These are phyloP conservation scores for Branchipolynoe longqiensis DNA, from an alignment of 2,888 invertebrate species.

Conservation along the genomic window DNA sequence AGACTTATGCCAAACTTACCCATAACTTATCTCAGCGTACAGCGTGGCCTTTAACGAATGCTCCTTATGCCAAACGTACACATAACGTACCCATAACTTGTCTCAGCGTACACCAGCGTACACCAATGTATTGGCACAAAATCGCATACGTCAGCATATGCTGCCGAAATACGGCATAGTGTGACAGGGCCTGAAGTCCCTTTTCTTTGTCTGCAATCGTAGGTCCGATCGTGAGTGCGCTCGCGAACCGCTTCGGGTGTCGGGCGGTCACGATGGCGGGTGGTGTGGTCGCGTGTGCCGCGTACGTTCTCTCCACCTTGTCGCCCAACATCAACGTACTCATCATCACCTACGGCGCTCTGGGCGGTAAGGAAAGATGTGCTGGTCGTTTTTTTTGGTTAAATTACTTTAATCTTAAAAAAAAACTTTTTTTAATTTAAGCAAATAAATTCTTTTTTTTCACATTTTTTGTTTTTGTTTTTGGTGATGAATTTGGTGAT, in stretches of 20 bases:
- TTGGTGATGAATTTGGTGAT: too few species aligned
- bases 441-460: neutral
- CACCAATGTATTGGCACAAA: too few species aligned
- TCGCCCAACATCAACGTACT: conserved; percentile 91
- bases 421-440: neutral
- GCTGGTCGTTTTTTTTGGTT: neutral
- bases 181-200: too few species aligned
- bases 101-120: too few species aligned
- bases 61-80: too few species aligned
- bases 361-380: conserved; percentile 87
- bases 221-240: conserved; percentile 96
- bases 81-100: too few species aligned
- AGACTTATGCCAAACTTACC: too few species aligned
- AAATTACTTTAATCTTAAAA: neutral
- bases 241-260: conserved; percentile 96
- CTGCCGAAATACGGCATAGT: too few species aligned
- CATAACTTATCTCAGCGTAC: too few species aligned
- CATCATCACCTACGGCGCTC: conserved; percentile 90
- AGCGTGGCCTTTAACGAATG: too few species aligned
- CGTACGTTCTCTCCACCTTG: conserved; percentile 88
- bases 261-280: conserved; percentile 93
- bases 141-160: too few species aligned
- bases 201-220: conserved; percentile 70
- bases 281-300: conserved; percentile 87
- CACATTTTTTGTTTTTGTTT: neutral